Evolutionary conservation across 2,888 invertebrate genomes (phyloP), one percentile per base, ranked within the genome.

Genomic region (Spisula subtruncata): DNA sequence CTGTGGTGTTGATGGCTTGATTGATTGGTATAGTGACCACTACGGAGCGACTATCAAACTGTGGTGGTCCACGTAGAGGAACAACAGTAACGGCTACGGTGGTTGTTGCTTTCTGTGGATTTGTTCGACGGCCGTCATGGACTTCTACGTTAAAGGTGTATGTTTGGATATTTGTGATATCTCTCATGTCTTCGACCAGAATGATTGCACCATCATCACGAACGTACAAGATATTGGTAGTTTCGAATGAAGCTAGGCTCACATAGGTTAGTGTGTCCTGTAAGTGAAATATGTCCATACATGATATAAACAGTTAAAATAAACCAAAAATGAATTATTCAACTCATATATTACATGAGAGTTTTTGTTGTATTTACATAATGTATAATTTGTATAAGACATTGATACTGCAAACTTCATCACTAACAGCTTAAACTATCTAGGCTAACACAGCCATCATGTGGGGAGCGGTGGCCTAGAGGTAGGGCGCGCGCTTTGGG

Each of bases 41-140:
- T 32, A 92, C 90, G 18, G 66, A 66, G 16, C 56, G 18, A 0
- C 89, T 25, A 32, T 83, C 60, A 80, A 95, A 95, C 35, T n/a
- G 75, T 8, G 95, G 95, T 18, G 94, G 93, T 46, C 93, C 94
- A 18, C 51, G 35, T 48, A 95, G 90, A n/a, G 93, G 86, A 0
- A 32, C 86, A 0, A 96, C 94, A 16, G 16, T 93, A 35, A 96
- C 93, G 1, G n/a, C 56, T 20, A 95, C 94, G 4, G 89, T 85
- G 5, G 93, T 93, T 14, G 56, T 86, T 12, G 32, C 93, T 0
- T 75, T 89, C 56, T 93, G 89, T 87, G 5, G 94, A 93, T 83
- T 90, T 12, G 89, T 90, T 14, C 25, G 83, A 10, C 93, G 93
- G 60, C 87, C 90, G 87, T 96, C 96, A 41, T 79, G 81, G 0